Evolutionary conservation across 2,113 vertebrate species (phyloP), one percentile per base, ranked within the genome.

Genomic region (Callionymus lyra): DNA sequence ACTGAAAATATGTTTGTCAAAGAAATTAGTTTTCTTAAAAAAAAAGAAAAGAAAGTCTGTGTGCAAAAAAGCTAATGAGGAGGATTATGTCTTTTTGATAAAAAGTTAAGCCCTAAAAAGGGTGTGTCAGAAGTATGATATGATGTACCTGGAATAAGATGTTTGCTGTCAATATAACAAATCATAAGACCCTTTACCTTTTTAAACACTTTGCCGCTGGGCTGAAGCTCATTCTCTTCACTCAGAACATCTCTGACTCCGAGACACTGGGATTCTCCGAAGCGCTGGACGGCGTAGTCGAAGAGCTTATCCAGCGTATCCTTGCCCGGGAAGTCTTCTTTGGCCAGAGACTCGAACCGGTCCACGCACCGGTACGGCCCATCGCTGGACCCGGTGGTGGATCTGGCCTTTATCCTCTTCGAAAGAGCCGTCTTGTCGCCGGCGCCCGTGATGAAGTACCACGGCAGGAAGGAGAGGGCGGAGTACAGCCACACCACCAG

Each of bases 301-400:
- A 98, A 98, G 27, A 98, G 79, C 65, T 97, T 94, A 74, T 98
- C 94, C 65, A 99, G 50, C 0, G 94, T 99, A 74, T 99, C 87
- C 16, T 87, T 87, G 36, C 90, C 92, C 1, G 90, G 86, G 41
- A 93, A 88, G 79, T 90, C 89, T 59, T 92, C 91, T 16, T 68
- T 79, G 57, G 89, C 90, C 40, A 99, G 78, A 0, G 84, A 79
- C 34, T 93, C 86, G 33, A 89, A 86, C 41, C 88, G 86, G 8
- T 89, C 91, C 67, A 93, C 78, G 1, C 86, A 87, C 37, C 95
- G 92, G 67, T 95, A 98, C 0, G 95, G 93, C 34, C 95, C 93
- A 58, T 92, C 92, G 0, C 87, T 57, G 44, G 39, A 46, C 53
- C 91, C 89, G 8, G 83, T 82, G 38, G 78, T 77, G 46, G 92